These are phyloP conservation scores for Aphaenogaster rudis DNA, from an alignment of 1,140 invertebrate species.

Conservation along the genomic window DNA sequence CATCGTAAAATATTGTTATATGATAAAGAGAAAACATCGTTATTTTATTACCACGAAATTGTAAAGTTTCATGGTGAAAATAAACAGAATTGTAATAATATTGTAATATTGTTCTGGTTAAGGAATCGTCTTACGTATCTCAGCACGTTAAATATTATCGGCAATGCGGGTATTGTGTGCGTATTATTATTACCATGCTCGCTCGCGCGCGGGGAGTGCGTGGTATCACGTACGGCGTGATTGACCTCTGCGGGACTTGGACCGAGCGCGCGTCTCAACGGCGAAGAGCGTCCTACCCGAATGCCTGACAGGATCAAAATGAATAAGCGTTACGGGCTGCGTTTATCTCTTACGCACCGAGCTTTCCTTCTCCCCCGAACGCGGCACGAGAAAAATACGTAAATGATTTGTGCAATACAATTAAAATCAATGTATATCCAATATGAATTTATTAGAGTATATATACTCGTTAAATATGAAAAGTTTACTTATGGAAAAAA, in stretches of 20 bases:
- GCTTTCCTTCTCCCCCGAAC: background rate
- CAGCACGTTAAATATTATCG: slow-evolving; percentile 6
- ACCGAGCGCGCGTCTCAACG: background rate
- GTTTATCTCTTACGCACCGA: background rate
- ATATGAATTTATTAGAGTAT: background rate
- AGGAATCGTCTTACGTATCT: background rate
- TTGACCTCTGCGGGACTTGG: slow-evolving; percentile 7
- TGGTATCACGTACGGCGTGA: slow-evolving; percentile 19
- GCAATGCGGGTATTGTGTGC: background rate
- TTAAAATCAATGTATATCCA: background rate
- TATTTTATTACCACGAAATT: background rate
- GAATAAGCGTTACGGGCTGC: slow-evolving; percentile 1
- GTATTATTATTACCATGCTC: slow-evolving; percentile 1
- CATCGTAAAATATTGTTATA: background rate
- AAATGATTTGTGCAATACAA: background rate
- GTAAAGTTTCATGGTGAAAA: background rate
- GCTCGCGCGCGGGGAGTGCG: background rate
- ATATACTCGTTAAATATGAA: slow-evolving; percentile 7
- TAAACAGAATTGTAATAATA: background rate
- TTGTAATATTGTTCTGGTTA: background rate
- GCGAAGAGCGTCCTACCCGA: background rate
- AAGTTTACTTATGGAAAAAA: slow-evolving; percentile 12
- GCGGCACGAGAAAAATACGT: background rate
- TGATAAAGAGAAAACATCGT: background rate
- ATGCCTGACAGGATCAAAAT: slow-evolving; percentile 9